Evolutionary conservation across 1,140 invertebrate genomes (phyloP), one percentile per base, ranked within the genome.

Genomic region (Colletes latitarsis): DNA sequence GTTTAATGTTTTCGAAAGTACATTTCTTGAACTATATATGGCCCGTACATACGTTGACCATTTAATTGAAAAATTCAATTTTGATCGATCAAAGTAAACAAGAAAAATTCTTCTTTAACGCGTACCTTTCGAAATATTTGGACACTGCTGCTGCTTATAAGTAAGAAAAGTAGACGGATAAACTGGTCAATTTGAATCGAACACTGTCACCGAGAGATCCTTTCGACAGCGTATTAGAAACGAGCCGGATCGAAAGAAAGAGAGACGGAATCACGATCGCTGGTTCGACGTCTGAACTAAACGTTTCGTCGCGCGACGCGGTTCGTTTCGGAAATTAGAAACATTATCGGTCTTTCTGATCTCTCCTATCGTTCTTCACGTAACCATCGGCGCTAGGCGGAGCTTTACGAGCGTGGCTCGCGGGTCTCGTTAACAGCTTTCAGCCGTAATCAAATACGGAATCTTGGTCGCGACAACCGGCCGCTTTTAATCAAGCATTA

Each of bases 301-400:
- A 49, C 80, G 71, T 78, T 83, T 74, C 39, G n/a, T 49, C 49
- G 67, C 52, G 52, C 39, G 39, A 39, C 14, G 62, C 30, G 69
- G 74, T 78, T 83, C 64, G 78, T 83, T 85, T 88, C 83, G 87
- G 87, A 88, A 88, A 88, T 88, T 86, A 88, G 87, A 88, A 88
- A 88, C 78, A 71, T 82, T 88, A 88, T 88, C 86, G 79, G 19
- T 68, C 75, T 67, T 73, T 82, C 83, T 86, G 77, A 83, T 85
- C 87, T 85, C 49, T 46, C 60, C 66, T 83, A 84, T 86, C 80
- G 70, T 69, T 86, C 71, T 60, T 41, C 74, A 73, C 62, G 30
- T 67, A 82, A 78, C 71, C 72, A 69, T 75, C 30, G 70, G 49
- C 53, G 46, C 49, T 21, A 55, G 30, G 52, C 21, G 69, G 60